Evolutionary conservation across 1,140 invertebrate genomes (phyloP).

Genomic region (Camponotus vicinus): DNA sequence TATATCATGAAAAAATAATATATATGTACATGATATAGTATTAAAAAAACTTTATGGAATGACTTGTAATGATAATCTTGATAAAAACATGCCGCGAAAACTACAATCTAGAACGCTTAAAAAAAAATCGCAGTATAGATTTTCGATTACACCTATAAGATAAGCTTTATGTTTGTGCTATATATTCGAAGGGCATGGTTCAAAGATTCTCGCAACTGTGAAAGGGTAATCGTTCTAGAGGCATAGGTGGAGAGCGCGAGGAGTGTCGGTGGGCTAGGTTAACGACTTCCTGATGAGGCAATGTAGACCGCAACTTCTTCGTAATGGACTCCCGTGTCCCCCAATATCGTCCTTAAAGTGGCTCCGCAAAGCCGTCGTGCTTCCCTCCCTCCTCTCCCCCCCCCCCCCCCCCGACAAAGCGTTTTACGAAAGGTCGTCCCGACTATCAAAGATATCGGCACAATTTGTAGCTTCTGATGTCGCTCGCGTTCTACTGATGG

Average conservation of each 20-base stretch:
- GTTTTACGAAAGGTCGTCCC: slow-evolving; percentile 61
- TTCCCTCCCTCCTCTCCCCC: not conserved
- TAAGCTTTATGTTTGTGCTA: not conserved
- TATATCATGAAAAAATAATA: not conserved
- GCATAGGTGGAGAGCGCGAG: slow-evolving; percentile 6
- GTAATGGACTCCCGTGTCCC: slow-evolving; percentile 80
- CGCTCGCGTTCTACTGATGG: slow-evolving; percentile 7
- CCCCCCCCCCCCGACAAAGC: slow-evolving; percentile 7
- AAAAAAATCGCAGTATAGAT: not conserved
- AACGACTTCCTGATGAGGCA: slow-evolving; percentile 85
- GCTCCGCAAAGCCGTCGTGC: slow-evolving; percentile 54
- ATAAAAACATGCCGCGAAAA: not conserved
- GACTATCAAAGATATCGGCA: slow-evolving; percentile 69
- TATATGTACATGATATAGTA: not conserved
- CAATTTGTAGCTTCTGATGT: slow-evolving; percentile 66
- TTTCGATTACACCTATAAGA: not conserved
- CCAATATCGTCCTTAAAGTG: slow-evolving; percentile 69
- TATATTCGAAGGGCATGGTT: slow-evolving; percentile 14
- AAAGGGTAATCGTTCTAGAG: slow-evolving; percentile 39
- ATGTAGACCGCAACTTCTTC: slow-evolving; percentile 80
- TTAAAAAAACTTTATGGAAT: not conserved
- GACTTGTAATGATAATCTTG: not conserved
- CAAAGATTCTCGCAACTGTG: slow-evolving; percentile 45
- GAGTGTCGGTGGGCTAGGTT: slow-evolving; percentile 74
- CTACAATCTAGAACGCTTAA: not conserved